phyloP scores from a whole-genome alignment of 2,797 vertebrate genomes.

The Eremophila alpestris region DNA sequence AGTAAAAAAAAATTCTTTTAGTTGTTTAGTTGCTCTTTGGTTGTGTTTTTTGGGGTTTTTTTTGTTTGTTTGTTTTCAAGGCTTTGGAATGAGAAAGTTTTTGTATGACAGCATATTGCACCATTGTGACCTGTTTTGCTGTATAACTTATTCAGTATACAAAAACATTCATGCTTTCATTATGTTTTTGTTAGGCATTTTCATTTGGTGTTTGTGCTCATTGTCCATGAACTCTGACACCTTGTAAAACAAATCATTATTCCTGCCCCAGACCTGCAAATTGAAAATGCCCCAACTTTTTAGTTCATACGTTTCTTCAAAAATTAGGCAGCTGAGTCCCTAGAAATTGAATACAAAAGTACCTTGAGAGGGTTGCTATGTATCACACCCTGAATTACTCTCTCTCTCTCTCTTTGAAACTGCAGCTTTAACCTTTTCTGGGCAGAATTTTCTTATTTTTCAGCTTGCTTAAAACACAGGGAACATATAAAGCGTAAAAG shows the following conservation, averaged over 20 bases:
- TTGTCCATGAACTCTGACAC: conserved; percentile 40
- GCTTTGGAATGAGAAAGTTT: not conserved
- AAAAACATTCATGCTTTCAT: not conserved
- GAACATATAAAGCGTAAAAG: not conserved
- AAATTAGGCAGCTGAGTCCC: not conserved
- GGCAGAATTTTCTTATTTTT: not conserved
- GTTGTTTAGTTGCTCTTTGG: not conserved
- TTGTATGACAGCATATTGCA: not conserved
- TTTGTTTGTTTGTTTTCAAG: not conserved
- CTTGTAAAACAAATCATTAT: conserved; percentile 47
- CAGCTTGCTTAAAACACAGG: not conserved
- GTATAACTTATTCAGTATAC: not conserved
- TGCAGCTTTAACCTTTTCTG: not conserved
- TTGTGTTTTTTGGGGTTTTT: not conserved
- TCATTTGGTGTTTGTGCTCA: conserved; percentile 36
- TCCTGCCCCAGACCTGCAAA: conserved; percentile 22
- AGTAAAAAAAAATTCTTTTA: not conserved
- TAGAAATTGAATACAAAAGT: not conserved
- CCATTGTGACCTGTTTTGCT: not conserved
- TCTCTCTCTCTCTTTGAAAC: not conserved
- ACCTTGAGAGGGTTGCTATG: not conserved
- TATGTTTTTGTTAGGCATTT: conserved; percentile 20
- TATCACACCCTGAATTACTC: not conserved
- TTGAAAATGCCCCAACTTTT: conserved; percentile 8
- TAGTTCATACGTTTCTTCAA: conserved; percentile 18